phyloP scores from a whole-genome alignment of 2,888 invertebrate species.

The Galerucella pusilla region DNA sequence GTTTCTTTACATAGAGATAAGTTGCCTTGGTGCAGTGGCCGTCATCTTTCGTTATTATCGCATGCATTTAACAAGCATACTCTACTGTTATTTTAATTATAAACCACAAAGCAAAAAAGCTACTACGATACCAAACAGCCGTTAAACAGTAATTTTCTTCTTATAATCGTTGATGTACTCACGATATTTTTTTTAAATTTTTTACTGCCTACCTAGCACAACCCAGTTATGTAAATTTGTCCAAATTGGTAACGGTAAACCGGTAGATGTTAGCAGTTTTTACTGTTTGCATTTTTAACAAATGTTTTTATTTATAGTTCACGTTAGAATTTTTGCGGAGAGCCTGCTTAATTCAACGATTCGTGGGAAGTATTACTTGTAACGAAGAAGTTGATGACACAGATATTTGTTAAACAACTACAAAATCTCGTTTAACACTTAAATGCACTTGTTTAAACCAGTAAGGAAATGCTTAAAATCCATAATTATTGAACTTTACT shows the following conservation, averaged over 20 bases:
- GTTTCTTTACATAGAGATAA: neutral
- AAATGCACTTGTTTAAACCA: too few species aligned
- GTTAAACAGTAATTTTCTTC: slow-evolving; percentile 15
- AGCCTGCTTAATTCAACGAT: neutral
- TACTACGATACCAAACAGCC: slow-evolving; percentile 8
- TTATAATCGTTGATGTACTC: neutral
- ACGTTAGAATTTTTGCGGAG: neutral
- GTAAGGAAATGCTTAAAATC: too few species aligned
- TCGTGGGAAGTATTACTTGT: neutral
- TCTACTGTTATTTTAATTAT: neutral
- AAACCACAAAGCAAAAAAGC: neutral
- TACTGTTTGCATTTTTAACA: slow-evolving; percentile 32
- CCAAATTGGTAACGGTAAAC: slow-evolving; percentile 21
- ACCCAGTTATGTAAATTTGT: slow-evolving; percentile 22
- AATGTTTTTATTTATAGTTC: slow-evolving; percentile 37
- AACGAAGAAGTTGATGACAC: neutral
- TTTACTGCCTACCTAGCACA: neutral
- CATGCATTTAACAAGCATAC: neutral
- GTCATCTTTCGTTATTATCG: neutral
- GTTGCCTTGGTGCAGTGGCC: neutral
- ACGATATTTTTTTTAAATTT: neutral
- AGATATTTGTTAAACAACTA: neutral
- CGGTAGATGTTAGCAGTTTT: slow-evolving; percentile 38
- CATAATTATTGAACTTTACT: too few species aligned
- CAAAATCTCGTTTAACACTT: too few species aligned